These are phyloP conservation scores for Monodelphis domestica DNA, from an alignment of 2,797 vertebrate genomes.

Conservation along the genomic window DNA sequence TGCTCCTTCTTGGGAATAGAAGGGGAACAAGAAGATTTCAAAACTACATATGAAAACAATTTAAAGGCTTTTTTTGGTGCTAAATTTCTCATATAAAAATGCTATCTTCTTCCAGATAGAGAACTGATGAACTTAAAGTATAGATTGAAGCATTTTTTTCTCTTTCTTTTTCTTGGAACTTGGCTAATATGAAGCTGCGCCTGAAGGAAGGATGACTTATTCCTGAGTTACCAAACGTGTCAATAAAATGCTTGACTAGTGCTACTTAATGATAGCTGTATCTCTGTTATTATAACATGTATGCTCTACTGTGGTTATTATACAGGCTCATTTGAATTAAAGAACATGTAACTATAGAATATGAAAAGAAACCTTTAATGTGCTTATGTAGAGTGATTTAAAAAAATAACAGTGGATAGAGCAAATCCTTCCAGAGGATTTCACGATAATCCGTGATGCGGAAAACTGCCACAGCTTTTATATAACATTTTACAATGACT, in stretches of 20 bases:
- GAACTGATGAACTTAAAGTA: no score
- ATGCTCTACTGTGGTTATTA: conserved; percentile 40
- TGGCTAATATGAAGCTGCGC: no score
- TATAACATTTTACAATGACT: conserved; percentile 40
- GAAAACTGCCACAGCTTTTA: conserved; percentile 57
- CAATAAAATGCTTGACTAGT: not conserved
- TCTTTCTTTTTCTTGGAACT: no score
- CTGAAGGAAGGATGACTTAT: no score
- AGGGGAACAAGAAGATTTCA: not conserved
- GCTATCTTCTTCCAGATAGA: no score
- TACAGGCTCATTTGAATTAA: conserved; percentile 53
- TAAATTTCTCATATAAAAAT: conserved; percentile 46
- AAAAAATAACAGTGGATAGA: conserved; percentile 13
- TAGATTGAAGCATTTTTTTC: no score
- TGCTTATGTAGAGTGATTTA: conserved; percentile 6
- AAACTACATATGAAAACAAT: conserved; percentile 30
- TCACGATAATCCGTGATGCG: conserved; percentile 34
- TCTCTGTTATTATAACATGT: conserved; percentile 14
- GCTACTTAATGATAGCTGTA: not conserved
- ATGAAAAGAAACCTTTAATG: conserved; percentile 38
- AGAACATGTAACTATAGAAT: not conserved
- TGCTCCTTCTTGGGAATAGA: not conserved
- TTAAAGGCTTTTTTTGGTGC: conserved; percentile 42
- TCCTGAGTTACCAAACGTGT: conserved; percentile 43
- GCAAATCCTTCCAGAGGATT: conserved; percentile 23